A percentile compares a stretch with the other conserved stretches of the same genome.
Evolutionary conservation across 1,140 invertebrate genomes (phyloP).

Genomic region (Platyura marginata): DNA sequence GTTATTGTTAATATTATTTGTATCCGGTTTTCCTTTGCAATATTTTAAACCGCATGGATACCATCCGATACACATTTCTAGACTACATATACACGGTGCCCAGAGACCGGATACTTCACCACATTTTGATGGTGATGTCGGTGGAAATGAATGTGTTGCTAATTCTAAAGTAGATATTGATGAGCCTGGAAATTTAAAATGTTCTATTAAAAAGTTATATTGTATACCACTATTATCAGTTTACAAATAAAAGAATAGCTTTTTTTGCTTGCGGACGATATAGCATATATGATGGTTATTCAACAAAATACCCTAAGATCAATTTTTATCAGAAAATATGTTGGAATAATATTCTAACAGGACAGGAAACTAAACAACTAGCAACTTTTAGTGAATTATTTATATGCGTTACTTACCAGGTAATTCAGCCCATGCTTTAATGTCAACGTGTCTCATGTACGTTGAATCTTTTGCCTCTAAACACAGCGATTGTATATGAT

Average conservation of each 20-base stretch:
- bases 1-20: slow-evolving; percentile 5
- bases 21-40: slow-evolving; percentile 49
- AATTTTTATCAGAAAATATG: too few species aligned
- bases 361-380: too few species aligned
- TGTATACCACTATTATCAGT: too few species aligned
- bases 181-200: too few species aligned
- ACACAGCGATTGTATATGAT: slow-evolving; percentile 54
- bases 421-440: slow-evolving; percentile 53
- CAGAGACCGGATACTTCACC: slow-evolving; percentile 41
- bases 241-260: too few species aligned
- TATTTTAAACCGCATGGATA: slow-evolving; percentile 90
- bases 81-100: slow-evolving; percentile 54
- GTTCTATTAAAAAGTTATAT: too few species aligned
- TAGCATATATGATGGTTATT: too few species aligned
- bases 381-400: too few species aligned
- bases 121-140: slow-evolving; percentile 29
- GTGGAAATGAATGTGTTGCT: slow-evolving; percentile 8
- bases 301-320: too few species aligned
- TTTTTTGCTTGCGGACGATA: too few species aligned
- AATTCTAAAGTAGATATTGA: slow-evolving; percentile 28
- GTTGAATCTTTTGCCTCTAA: slow-evolving; percentile 54
- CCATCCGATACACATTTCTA: slow-evolving; percentile 72
- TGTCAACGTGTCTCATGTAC: slow-evolving; percentile 57
- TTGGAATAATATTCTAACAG: too few species aligned
- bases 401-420: slow-evolving; percentile 54